These are phyloP conservation scores for Chromobotia macracanthus DNA, from an alignment of 2,797 vertebrate genomes.

Conservation along the genomic window DNA sequence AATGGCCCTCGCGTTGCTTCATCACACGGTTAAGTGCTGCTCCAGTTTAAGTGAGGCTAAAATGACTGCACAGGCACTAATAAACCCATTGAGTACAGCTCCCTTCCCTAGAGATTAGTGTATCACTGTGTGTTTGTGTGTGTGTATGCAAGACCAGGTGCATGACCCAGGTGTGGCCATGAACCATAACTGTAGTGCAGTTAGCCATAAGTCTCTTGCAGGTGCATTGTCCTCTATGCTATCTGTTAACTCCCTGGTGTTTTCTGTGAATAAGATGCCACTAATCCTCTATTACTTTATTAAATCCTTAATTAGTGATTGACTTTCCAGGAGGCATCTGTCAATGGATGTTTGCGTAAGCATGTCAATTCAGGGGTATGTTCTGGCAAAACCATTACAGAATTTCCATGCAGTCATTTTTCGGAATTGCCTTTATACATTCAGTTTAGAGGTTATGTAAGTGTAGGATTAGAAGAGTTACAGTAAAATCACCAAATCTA, in stretches of 20 bases:
- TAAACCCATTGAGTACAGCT: slow-evolving; percentile 73
- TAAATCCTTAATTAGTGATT: slow-evolving; percentile 32
- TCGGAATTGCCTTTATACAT: neutral
- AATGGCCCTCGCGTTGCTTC: slow-evolving; percentile 81
- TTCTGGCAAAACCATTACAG: slow-evolving; percentile 8
- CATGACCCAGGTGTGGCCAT: slow-evolving; percentile 72
- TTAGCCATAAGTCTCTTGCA: slow-evolving; percentile 45
- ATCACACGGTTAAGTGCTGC: slow-evolving; percentile 80
- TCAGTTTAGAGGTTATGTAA: neutral
- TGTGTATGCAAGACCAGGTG: slow-evolving; percentile 55
- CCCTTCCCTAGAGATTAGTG: slow-evolving; percentile 48
- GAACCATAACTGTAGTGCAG: slow-evolving; percentile 59
- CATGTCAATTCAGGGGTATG: neutral
- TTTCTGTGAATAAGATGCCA: slow-evolving; percentile 33
- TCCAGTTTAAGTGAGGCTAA: slow-evolving; percentile 74
- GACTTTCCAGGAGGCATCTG: slow-evolving; percentile 1
- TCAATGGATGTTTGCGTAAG: neutral
- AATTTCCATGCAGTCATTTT: neutral
- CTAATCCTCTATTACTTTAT: slow-evolving; percentile 40
- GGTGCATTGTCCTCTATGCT: slow-evolving; percentile 39
- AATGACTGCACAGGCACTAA: slow-evolving; percentile 77
- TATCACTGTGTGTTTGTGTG: slow-evolving; percentile 48
- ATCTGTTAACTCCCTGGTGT: slow-evolving; percentile 37
- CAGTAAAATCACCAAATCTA: slow-evolving; percentile 46
- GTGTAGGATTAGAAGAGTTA: neutral